Base-by-base conservation (phyloP, 1,140 invertebrate genomes). In the Psix sp. region DNA sequence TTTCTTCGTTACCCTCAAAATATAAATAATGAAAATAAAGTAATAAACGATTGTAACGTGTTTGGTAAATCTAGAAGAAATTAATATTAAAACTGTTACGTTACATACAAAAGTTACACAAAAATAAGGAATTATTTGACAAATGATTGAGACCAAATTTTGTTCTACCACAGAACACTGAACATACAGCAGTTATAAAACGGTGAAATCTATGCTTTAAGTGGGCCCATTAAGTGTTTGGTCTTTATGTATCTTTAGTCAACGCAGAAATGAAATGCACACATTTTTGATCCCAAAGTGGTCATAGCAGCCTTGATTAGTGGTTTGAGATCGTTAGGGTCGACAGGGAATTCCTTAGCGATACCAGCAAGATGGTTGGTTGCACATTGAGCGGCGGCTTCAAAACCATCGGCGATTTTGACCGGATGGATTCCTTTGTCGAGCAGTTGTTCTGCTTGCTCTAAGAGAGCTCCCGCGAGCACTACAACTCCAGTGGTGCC, bases 391-490 rank as follows among this genome's bases (percentile, higher is more conserved):
- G 97, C 97, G 4, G 98, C 98, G 84, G 99, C 88, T 88, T 99
- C 98, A 86, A 96, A 99, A 31, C 98, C 98, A 90, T 99, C 98
- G 21, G 98, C 97, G 80, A 99, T 98, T 77, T 98, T 92, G 67
- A 99, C 98, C 0, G 98, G 98, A 87, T 99, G 98, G 83, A 99
- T 98, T 13, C 98, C 98, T 82, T 96, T 94, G 87, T 99, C 97
- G 0, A 99, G 84, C 1, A 99, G 82, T 65, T 92, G 87, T 75
- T 98, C 96, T 2, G 98, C 98, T 84, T 99, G 96, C 85, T 99
- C 98, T 24, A 99, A 83, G 0, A 99, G 88, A 16, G 98, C 96
- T 51, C 98, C 96, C 78, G 93, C 93, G 21, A 96, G 80, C 1
- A 96, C 94, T 88, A 99, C 98, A 80, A 99, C 98, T 16, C 98